These are phyloP conservation scores for Phaenicophaeus curvirostris DNA, from an alignment of 2,797 vertebrate species.

Conservation along the genomic window DNA sequence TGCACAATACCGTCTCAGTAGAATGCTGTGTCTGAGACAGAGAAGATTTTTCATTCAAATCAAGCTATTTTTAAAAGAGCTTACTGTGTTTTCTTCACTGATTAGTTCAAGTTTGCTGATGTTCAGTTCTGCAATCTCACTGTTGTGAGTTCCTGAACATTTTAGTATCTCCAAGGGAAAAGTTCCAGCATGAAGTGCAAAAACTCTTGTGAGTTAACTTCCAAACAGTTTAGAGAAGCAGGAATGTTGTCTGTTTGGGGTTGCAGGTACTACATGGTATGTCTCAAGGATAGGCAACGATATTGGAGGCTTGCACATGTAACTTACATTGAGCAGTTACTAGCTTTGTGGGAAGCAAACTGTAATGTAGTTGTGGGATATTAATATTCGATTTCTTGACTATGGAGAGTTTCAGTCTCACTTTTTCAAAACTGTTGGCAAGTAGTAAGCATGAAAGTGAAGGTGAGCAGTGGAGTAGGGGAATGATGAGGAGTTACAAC, in stretches of 20 bases:
- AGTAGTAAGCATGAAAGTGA: background rate
- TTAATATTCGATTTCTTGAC: background rate
- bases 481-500: accelerated
- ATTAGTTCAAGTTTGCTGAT: background rate
- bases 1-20: background rate
- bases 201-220: background rate
- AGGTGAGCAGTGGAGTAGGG: background rate
- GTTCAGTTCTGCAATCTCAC: background rate
- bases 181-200: background rate
- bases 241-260: background rate
- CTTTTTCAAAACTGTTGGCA: background rate
- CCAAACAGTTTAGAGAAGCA: background rate
- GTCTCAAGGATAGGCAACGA: background rate
- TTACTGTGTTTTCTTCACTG: background rate
- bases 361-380: background rate
- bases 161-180: background rate
- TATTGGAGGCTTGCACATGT: background rate
- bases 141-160: accelerated
- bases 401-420: background rate
- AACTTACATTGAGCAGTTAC: background rate
- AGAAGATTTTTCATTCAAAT: background rate
- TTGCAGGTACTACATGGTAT: background rate
- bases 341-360: background rate
- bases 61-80: background rate
- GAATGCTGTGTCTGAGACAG: background rate